Conservation (phyloP, 1,140 invertebrate species). For the Neocloeon triangulifer region DNA sequence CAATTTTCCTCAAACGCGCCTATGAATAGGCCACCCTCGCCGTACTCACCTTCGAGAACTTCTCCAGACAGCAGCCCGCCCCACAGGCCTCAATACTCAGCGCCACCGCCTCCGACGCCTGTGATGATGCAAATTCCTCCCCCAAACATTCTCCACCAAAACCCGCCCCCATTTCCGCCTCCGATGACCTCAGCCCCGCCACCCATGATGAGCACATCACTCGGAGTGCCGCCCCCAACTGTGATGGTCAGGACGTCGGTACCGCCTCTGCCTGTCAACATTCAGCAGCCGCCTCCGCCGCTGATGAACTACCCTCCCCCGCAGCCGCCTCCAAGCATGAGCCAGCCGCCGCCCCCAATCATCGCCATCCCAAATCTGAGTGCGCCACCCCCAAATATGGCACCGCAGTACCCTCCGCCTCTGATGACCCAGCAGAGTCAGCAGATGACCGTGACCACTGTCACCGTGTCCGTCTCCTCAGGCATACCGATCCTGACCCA, state of each 20-base stretch:
- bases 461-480: too few relatives aligned
- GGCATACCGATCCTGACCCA: too few relatives aligned
- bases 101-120: conserved; percentile 19
- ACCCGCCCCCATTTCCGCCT: conserved; percentile 18
- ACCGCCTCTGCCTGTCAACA: conserved; percentile 5
- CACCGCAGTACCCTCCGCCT: conserved; percentile 12
- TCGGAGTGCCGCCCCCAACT: conserved; percentile 16
- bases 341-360: conserved; percentile 18
- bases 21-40: conserved; percentile 7
- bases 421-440: conserved; percentile 11
- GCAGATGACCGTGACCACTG: conserved; percentile 15
- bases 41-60: conserved; percentile 6
- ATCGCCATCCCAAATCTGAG: conserved; percentile 15
- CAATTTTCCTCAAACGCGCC: too few relatives aligned
- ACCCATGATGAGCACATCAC: conserved; percentile 1
- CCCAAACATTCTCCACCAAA: conserved; percentile 17
- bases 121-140: conserved; percentile 25
- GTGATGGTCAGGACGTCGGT: conserved; percentile 15
- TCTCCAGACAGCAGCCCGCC: conserved; percentile 2
- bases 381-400: conserved; percentile 15
- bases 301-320: not conserved
- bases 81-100: conserved; percentile 3
- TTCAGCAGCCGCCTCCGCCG: not conserved
- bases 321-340: conserved; percentile 14
- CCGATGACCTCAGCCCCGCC: conserved; percentile 16